phyloP scores from a whole-genome alignment of 2,888 invertebrate species.

The Himalopsyche tibetana region DNA sequence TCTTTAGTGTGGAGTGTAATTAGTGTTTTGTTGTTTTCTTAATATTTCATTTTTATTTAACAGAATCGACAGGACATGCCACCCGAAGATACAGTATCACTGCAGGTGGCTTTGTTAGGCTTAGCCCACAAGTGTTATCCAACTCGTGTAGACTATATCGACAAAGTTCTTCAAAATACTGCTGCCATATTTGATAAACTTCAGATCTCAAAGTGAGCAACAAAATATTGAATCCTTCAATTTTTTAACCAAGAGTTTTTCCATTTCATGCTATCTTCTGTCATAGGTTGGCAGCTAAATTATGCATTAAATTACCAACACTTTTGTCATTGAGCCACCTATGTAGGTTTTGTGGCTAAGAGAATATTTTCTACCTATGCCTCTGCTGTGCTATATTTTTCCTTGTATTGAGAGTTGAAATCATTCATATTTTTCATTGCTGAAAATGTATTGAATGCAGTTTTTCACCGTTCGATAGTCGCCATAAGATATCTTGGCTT shows the following conservation, averaged over 20 bases:
- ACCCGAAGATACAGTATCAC: constrained; percentile 94
- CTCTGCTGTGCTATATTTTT: no score
- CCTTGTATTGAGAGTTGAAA: background rate
- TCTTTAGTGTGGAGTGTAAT: no score
- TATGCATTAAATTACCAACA: no score
- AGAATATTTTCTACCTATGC: no score
- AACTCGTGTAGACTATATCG: constrained; percentile 94
- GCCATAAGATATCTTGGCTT: background rate
- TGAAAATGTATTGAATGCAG: no score
- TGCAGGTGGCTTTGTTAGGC: constrained; percentile 95
- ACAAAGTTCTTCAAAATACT: constrained; percentile 94
- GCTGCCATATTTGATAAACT: constrained; percentile 93
- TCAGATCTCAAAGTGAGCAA: constrained; percentile 85
- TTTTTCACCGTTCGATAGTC: background rate
- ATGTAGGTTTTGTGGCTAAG: no score
- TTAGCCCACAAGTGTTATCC: constrained; percentile 98
- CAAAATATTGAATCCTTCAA: no score
- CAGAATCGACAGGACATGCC: constrained; percentile 96
- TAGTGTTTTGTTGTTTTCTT: background rate
- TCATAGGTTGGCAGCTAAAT: no score
- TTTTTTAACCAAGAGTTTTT: no score
- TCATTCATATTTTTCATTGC: background rate
- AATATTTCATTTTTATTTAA: constrained; percentile 64
- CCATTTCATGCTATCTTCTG: no score
- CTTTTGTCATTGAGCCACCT: no score